A percentile compares a stretch with the other conserved stretches of the same genome.
Conservation (phyloP, 2,797 vertebrate species). For the Diceros bicornis region DNA sequence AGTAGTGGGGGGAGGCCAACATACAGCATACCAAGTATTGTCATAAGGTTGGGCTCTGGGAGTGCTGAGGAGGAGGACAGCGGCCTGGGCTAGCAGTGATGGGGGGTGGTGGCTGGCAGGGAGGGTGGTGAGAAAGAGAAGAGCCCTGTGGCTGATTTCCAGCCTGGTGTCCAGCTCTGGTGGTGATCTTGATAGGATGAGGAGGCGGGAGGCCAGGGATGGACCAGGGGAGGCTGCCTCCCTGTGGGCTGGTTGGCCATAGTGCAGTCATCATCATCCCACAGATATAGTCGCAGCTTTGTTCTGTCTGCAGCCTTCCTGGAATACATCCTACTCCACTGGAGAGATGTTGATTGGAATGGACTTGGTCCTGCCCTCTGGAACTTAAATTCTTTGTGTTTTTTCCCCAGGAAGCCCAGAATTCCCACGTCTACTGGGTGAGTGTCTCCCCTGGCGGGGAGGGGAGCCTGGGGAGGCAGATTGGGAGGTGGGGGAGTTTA, state of each 20-base stretch:
- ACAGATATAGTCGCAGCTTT: background rate
- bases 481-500: background rate
- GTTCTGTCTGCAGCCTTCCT: background rate
- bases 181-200: background rate
- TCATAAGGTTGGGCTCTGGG: background rate
- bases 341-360: constrained; percentile 47
- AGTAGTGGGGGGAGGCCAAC: background rate
- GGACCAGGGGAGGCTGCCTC: background rate
- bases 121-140: background rate
- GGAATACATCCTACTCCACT: background rate
- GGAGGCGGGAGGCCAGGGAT: background rate
- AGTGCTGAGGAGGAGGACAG: background rate
- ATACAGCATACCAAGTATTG: background rate
- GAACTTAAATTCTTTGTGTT: constrained; percentile 79
- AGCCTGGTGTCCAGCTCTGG: background rate
- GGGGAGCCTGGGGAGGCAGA: background rate
- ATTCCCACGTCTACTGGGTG: constrained; percentile 99
- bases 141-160: background rate
- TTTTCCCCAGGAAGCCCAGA: constrained; percentile 96
- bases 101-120: background rate
- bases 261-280: background rate
- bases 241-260: background rate
- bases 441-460: constrained; percentile 87
- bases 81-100: background rate
- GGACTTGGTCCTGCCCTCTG: constrained; percentile 45